Conservation (phyloP, 2,888 invertebrate species). For the Lithodes maja region DNA sequence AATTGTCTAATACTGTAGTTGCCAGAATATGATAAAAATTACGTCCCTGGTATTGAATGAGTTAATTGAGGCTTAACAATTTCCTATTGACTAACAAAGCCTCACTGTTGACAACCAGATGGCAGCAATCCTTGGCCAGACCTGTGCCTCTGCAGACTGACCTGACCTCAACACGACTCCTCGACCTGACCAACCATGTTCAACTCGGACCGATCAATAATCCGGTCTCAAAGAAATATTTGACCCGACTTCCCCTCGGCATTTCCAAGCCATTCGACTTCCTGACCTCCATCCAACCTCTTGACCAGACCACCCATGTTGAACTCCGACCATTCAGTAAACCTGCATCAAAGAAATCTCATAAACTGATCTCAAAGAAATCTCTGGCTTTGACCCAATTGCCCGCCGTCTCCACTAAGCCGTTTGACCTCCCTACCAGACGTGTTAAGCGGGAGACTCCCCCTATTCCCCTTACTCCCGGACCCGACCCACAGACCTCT, state of each 20-base stretch:
- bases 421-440: not conserved
- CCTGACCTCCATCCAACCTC: not conserved
- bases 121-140: conserved; percentile 10
- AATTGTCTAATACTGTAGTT: no score
- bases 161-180: not conserved
- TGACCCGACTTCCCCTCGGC: not conserved
- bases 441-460: not conserved
- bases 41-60: no score
- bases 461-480: not conserved
- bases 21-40: no score
- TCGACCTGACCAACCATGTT: not conserved
- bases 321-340: not conserved
- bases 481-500: conserved; percentile 1
- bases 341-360: not conserved
- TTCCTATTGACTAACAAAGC: not conserved
- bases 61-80: no score
- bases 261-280: not conserved
- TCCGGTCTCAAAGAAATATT: not conserved
- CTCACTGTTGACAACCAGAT: not conserved
- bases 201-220: not conserved
- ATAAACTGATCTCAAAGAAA: no score
- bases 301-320: not conserved
- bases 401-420: not conserved
- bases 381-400: not conserved
- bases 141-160: not conserved